Base-by-base conservation (phyloP, 2,888 invertebrate genomes). In the Tenthredo distinguenda region DNA sequence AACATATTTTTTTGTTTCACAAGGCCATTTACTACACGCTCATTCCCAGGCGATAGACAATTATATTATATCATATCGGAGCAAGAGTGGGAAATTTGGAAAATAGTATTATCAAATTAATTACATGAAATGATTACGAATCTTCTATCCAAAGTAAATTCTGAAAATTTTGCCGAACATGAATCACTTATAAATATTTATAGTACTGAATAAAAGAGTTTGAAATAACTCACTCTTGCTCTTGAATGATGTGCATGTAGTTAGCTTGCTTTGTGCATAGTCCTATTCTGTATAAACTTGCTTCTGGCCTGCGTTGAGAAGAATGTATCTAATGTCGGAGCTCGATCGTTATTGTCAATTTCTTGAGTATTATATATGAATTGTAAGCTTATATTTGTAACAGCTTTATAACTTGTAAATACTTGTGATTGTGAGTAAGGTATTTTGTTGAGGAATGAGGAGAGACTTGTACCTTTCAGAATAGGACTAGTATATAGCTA, bases 381-480 rank as follows among this genome's bases (percentile, higher is more conserved):
- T 62, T 40, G 21, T 83, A 31, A 71, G 62, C 40, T 62, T 81
- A 77, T 77, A 81, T 62, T 83, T 43, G 47, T 83, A 68, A 83
- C 68, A 68, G 82, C 62, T 40, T 65, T 82, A 65, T 82, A 82
- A 82, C 65, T 65, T 83, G 83, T 68, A 71, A 83, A 83, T 68
- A 83, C 34, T 83, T 83, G 31, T 71, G 68, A 68, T 83, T 65
- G 83, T 71, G 81, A 37, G 62, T 81, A 40, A 50, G 62, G 68
- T 83, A 83, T 83, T 83, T 68, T 83, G 43, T 83, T 71, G 47
- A 71, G 55, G 82, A 81, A 82, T 71, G 58, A 37, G 85, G 76
- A 85, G 58, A 85, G 84, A 84, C 85, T 84, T 84, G 85, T 85
- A 85, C 85, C 85, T 85, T 79, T 85, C 85, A 85, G 85, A 85